Conservation (phyloP, 2,113 vertebrate species). For the Bubo bubo region DNA sequence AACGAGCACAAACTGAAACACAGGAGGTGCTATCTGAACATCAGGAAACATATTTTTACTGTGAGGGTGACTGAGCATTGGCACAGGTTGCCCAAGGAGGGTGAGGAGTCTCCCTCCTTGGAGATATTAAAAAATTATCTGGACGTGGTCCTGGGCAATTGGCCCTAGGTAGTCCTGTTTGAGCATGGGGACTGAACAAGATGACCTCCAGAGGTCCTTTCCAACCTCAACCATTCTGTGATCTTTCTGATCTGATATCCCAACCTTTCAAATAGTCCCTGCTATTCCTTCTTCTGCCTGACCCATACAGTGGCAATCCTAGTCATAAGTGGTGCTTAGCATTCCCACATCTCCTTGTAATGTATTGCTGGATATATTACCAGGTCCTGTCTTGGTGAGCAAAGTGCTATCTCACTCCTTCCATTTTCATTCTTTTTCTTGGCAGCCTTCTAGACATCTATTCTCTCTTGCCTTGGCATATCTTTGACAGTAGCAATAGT, state of each 20-base stretch:
- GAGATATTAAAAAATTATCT: neutral
- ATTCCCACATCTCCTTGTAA: neutral
- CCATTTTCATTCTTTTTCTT: neutral
- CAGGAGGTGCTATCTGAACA: neutral
- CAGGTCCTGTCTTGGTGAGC: neutral
- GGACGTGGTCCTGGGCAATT: neutral
- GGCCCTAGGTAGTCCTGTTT: neutral
- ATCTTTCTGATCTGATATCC: neutral
- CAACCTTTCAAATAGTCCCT: neutral
- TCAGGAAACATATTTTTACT: neutral
- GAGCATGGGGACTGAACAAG: neutral
- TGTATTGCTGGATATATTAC: neutral
- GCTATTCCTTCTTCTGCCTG: neutral
- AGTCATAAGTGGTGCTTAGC: neutral
- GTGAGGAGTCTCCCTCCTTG: neutral
- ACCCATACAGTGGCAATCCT: neutral
- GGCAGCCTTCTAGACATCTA: constrained; percentile 23
- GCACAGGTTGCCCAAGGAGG: neutral
- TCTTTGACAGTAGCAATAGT: constrained; percentile 39
- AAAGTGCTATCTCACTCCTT: neutral
- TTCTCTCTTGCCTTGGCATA: neutral
- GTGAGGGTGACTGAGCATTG: neutral
- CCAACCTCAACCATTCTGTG: neutral
- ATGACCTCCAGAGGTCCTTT: neutral
- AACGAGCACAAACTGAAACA: neutral